These are phyloP conservation scores for Ectemnius continuus DNA, from an alignment of 2,888 invertebrate species.

Conservation along the genomic window DNA sequence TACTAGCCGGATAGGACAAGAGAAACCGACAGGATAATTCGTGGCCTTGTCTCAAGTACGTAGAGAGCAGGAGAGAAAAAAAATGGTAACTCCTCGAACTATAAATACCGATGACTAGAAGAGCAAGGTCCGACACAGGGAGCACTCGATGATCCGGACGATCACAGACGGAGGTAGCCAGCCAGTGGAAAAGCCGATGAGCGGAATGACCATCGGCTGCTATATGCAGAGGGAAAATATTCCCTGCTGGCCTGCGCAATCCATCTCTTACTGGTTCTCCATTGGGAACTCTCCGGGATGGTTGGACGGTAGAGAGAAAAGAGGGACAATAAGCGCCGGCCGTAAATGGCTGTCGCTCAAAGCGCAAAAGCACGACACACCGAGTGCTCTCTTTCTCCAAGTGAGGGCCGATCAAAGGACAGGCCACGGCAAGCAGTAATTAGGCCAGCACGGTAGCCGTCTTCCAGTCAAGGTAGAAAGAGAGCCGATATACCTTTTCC, in stretches of 20 bases:
- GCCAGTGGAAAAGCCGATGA: not conserved
- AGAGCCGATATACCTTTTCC: not conserved
- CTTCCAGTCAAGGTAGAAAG: not conserved
- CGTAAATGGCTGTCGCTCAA: slow-evolving; percentile 4
- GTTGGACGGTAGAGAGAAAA: not conserved
- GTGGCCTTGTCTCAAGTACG: not conserved
- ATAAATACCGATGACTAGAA: not conserved
- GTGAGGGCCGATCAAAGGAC: not conserved
- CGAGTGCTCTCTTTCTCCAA: not conserved
- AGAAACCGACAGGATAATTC: slow-evolving; percentile 2
- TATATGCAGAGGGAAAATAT: not conserved
- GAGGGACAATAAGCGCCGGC: slow-evolving; percentile 1
- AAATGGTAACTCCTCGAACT: not conserved
- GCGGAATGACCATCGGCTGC: not conserved
- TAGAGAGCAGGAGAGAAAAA: not conserved
- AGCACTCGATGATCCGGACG: not conserved
- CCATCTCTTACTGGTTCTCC: not conserved
- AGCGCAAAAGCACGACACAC: not conserved
- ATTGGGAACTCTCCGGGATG: not conserved
- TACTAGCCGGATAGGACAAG: no score
- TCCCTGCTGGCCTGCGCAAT: not conserved
- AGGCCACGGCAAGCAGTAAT: not conserved
- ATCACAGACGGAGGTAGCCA: not conserved
- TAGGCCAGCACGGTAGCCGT: not conserved
- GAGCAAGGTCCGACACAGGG: not conserved